These are phyloP conservation scores for Lophotriccus pileatus DNA, from an alignment of 2,797 vertebrate species.

Conservation along the genomic window DNA sequence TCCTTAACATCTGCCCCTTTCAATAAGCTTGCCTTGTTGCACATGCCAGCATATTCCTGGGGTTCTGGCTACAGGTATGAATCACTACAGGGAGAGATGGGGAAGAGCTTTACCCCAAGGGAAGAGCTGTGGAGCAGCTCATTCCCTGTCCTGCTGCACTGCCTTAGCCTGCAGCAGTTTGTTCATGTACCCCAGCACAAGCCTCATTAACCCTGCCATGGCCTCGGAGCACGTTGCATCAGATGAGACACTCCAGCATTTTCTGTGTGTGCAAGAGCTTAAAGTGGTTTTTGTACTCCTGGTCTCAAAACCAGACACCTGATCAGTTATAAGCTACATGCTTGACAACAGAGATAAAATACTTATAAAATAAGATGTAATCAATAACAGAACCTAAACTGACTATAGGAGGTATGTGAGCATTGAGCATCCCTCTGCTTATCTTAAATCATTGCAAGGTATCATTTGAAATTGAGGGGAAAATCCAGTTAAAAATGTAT, in stretches of 20 bases:
- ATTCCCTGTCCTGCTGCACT: background rate
- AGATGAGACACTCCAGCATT: background rate
- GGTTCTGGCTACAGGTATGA: background rate
- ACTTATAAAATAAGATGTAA: background rate
- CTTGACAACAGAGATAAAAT: background rate
- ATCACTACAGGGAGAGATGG: background rate
- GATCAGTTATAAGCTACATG: background rate
- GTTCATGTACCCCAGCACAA: background rate
- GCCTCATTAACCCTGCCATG: background rate
- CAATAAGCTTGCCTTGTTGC: background rate
- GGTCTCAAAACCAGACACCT: background rate
- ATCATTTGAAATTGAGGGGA: background rate
- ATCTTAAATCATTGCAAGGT: conserved; percentile 2
- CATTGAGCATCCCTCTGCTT: background rate
- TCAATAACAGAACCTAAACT: background rate
- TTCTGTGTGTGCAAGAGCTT: background rate
- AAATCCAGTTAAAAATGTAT: background rate
- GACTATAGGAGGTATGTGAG: background rate
- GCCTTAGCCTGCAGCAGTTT: background rate
- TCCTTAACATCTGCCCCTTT: background rate
- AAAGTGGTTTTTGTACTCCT: background rate
- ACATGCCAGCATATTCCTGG: background rate
- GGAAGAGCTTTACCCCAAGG: background rate
- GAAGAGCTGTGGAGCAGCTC: background rate
- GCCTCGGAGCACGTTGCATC: background rate